phyloP scores from a whole-genome alignment of 2,797 vertebrate genomes.

The Notolepis coatsorum region DNA sequence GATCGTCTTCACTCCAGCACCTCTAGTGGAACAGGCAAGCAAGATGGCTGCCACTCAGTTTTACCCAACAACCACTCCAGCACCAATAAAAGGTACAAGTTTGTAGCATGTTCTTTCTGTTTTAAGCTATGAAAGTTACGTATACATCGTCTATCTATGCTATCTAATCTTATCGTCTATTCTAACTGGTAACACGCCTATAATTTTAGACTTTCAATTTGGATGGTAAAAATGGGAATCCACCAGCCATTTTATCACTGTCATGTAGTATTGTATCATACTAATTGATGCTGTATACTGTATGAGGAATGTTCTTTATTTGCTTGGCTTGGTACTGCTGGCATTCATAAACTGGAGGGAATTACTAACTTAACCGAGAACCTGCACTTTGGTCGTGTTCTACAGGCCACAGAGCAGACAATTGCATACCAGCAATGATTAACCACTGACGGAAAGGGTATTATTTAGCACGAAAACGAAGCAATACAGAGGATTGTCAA shows the following conservation, averaged over 20 bases:
- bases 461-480: slow-evolving; percentile 6
- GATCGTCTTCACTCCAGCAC: slow-evolving; percentile 5
- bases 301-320: no score
- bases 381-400: slow-evolving; percentile 61
- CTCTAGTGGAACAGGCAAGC: slow-evolving; percentile 40
- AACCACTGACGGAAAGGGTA: slow-evolving; percentile 50
- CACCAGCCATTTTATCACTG: no score
- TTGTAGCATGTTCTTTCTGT: no score
- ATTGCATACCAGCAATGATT: slow-evolving; percentile 26
- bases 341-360: slow-evolving; percentile 27
- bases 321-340: not conserved
- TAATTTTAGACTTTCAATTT: no score
- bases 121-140: no score
- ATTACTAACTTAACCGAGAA: slow-evolving; percentile 54
- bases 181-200: no score
- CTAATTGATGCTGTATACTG: not conserved
- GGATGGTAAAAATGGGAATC: no score
- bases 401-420: slow-evolving; percentile 13
- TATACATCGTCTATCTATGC: no score
- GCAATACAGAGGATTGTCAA: no score
- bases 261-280: not conserved
- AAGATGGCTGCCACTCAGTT: slow-evolving; percentile 39
- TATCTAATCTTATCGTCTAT: no score
- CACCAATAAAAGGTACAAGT: slow-evolving; percentile 58
- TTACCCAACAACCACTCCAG: slow-evolving; percentile 33